Evolutionary conservation across 1,140 invertebrate genomes (phyloP), one percentile per base, ranked within the genome.

Genomic region (Aleiodes sp.): DNA sequence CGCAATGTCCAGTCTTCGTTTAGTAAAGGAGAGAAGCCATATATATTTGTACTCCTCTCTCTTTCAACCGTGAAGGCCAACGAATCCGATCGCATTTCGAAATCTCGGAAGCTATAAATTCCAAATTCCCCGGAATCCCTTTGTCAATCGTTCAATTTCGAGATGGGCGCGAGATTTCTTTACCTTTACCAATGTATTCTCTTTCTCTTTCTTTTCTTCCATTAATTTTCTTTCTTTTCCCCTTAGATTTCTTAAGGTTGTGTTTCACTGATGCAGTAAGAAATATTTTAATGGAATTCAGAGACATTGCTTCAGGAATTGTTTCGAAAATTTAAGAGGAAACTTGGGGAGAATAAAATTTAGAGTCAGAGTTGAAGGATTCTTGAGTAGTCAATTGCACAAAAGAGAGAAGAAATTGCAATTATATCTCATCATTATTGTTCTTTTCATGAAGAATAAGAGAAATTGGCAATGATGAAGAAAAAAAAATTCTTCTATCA

Each of bases 131-230:
- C 14, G 21, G 26, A 43, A 65, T 65, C 63, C 28, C 29, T 65
- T 65, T 65, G 63, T 65, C 63, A 65, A 65, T 65, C 39, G 26
- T 43, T 64, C 61, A 64, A 59, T 59, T 59, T 29, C 56, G 28
- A 29, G 28, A 59, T 59, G 56, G 56, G 56, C 56, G 14, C 29
- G 56, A 59, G 56, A 59, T 59, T 59, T 59, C 26, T 52, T 26
- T 24, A 52, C 16, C 21, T 52, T 62, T 10, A 24, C 31, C 19
- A 35, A 12, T 37, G 3, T 1, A 21, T 62, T 19, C 37, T 16
- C 24, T 24, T 33, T 8, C 24, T 2, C n/a, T 28, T 12, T 33
- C n/a, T 31, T 61, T 61, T 61, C 26, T 31, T 19, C 37, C 37
- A 62, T 39, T 62, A 39, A 37, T 39, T 39, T 39, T 39, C 26